Conservation (phyloP, 2,888 invertebrate species). For the Nomada ruficornis region DNA sequence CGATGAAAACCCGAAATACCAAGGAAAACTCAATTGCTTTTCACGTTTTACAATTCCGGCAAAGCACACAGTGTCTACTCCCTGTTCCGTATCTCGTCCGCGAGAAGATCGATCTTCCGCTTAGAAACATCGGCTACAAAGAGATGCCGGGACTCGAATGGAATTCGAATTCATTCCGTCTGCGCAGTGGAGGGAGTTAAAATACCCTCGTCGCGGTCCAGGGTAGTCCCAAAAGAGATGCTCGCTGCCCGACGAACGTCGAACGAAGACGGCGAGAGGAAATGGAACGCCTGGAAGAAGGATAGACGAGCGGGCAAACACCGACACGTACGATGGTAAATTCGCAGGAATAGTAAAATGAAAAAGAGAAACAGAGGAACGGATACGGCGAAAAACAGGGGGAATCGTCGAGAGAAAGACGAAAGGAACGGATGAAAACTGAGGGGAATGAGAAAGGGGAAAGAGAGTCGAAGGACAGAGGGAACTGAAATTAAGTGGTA, state of each 20-base stretch:
- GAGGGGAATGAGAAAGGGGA: too few relatives aligned
- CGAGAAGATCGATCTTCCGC: slow-evolving; percentile 29
- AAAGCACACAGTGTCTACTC: neutral
- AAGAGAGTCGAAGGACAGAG: neutral
- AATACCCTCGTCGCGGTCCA: slow-evolving; percentile 34
- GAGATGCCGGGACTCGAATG: slow-evolving; percentile 55
- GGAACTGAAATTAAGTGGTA: slow-evolving; percentile 83
- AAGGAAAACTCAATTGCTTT: neutral
- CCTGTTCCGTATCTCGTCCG: neutral
- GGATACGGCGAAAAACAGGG: neutral
- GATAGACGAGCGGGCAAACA: slow-evolving; percentile 10
- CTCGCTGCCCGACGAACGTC: neutral
- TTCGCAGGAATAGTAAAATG: neutral
- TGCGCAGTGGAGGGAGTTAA: slow-evolving; percentile 19
- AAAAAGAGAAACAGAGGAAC: neutral
- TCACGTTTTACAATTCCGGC: neutral
- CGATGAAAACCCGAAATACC: neutral
- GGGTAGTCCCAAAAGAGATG: slow-evolving; percentile 41
- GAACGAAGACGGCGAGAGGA: neutral
- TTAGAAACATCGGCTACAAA: slow-evolving; percentile 40
- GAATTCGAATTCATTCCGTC: slow-evolving; percentile 65
- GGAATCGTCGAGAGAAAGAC: neutral
- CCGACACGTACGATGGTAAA: slow-evolving; percentile 5
- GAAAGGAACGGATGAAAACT: neutral
- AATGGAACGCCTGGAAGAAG: neutral